Percentiles rank a stretch among this genome's conserved stretches.
Conservation (phyloP, 1,140 invertebrate species). For the Sitophilus oryzae region DNA sequence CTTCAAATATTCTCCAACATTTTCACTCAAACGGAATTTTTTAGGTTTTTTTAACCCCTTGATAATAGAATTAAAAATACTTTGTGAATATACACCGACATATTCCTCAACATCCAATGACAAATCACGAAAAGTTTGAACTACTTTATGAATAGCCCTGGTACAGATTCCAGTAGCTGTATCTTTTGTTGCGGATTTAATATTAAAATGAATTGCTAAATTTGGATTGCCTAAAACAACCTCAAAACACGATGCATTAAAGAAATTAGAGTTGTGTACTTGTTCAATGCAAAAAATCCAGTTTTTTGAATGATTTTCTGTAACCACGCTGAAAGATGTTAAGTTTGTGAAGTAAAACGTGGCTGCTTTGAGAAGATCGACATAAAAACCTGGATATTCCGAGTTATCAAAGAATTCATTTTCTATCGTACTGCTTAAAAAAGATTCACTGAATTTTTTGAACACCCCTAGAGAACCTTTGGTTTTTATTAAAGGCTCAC, state of each 20-base stretch:
- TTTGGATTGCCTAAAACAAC: conserved; percentile 21
- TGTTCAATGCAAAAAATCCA: conserved; percentile 4
- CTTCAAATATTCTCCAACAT: conserved; percentile 21
- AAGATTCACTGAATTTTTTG: conserved; percentile 19
- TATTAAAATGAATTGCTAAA: conserved; percentile 51
- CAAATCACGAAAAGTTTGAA: not conserved
- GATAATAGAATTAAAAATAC: conserved; percentile 35
- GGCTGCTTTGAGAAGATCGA: conserved; percentile 29
- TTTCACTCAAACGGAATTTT: conserved; percentile 30
- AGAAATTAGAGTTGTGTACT: not conserved
- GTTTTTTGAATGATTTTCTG: conserved; percentile 6
- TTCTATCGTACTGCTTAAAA: conserved; percentile 15
- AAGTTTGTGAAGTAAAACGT: conserved; percentile 32
- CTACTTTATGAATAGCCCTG: conserved; percentile 3
- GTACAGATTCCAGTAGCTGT: conserved; percentile 3
- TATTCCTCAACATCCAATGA: conserved; percentile 16
- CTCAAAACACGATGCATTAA: conserved; percentile 11
- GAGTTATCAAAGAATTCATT: conserved; percentile 6
- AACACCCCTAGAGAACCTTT: conserved; percentile 26
- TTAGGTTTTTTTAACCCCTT: conserved; percentile 45
- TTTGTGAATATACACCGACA: not conserved
- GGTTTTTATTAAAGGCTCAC: conserved; percentile 12
- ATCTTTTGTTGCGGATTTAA: conserved; percentile 43
- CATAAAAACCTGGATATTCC: conserved; percentile 22
- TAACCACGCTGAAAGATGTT: not conserved